Percentiles rank a stretch among this genome's conserved stretches.
Conservation (phyloP, 1,140 invertebrate species). For the Temnothorax nylanderi region DNA sequence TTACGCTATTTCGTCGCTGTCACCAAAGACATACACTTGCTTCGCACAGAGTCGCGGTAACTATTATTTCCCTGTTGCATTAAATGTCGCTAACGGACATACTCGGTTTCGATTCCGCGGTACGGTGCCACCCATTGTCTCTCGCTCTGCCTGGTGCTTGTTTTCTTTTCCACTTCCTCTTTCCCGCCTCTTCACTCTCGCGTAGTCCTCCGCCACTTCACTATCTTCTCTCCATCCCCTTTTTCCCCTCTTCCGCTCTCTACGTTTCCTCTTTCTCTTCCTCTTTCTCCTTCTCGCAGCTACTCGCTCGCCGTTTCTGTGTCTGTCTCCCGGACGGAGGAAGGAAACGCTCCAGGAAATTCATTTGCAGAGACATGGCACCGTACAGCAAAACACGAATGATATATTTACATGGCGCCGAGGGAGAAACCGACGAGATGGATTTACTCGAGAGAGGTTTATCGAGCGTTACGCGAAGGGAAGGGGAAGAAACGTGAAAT, state of each 20-base stretch:
- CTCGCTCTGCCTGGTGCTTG: conserved; percentile 16
- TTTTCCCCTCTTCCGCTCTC: background rate
- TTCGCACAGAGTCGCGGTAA: conserved; percentile 14
- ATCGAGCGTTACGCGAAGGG: conserved; percentile 60
- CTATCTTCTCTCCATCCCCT: background rate
- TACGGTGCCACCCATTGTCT: conserved; percentile 39
- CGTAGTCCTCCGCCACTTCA: conserved; percentile 10
- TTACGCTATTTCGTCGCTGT: conserved; percentile 46
- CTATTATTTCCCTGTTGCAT: conserved; percentile 43
- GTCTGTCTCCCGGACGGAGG: conserved; percentile 60
- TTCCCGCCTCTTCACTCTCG: background rate
- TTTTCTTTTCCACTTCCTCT: conserved; percentile 46
- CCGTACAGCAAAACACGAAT: conserved; percentile 66
- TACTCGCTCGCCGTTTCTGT: conserved; percentile 18
- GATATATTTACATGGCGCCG: conserved; percentile 65
- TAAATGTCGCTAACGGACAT: conserved; percentile 54
- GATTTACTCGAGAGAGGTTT: conserved; percentile 65
- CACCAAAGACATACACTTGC: conserved; percentile 41
- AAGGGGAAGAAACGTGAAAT: conserved; percentile 29
- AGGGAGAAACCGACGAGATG: conserved; percentile 62
- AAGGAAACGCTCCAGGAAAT: conserved; percentile 68
- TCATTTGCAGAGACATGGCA: conserved; percentile 67
- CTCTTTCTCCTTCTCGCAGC: background rate
- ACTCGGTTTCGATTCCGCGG: conserved; percentile 36
- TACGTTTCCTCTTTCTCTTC: conserved; percentile 13